These are phyloP conservation scores for Neosilurus hyrtlii DNA, from an alignment of 2,797 vertebrate species.

Conservation along the genomic window DNA sequence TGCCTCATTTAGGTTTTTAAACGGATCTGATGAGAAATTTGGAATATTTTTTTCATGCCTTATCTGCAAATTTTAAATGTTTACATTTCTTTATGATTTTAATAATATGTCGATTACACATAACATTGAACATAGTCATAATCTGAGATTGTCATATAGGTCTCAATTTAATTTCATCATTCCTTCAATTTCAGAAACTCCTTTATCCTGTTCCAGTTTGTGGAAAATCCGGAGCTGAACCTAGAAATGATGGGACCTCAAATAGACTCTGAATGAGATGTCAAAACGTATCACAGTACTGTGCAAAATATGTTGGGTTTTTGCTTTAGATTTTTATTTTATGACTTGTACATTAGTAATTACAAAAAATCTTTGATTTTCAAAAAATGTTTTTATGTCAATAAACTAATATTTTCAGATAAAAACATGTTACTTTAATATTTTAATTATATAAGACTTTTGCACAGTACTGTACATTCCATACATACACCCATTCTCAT, in stretches of 20 bases:
- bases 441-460: too few relatives aligned
- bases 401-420: too few relatives aligned
- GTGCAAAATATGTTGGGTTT: too few relatives aligned
- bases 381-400: too few relatives aligned
- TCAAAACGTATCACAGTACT: neutral
- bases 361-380: too few relatives aligned
- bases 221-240: neutral
- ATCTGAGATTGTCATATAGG: neutral
- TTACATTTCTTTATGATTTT: neutral
- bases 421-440: too few relatives aligned
- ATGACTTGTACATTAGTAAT: too few relatives aligned
- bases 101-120: neutral
- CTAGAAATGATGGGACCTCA: neutral
- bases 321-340: too few relatives aligned
- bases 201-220: neutral
- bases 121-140: neutral
- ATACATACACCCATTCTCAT: neutral
- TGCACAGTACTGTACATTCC: too few relatives aligned
- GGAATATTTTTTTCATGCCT: too few relatives aligned
- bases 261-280: neutral
- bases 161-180: neutral
- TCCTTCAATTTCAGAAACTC: neutral
- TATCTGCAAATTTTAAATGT: neutral
- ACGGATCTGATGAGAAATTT: too few relatives aligned
- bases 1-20: too few relatives aligned